phyloP scores from a whole-genome alignment of 1,140 invertebrate species.

The Temnothorax nylanderi region DNA sequence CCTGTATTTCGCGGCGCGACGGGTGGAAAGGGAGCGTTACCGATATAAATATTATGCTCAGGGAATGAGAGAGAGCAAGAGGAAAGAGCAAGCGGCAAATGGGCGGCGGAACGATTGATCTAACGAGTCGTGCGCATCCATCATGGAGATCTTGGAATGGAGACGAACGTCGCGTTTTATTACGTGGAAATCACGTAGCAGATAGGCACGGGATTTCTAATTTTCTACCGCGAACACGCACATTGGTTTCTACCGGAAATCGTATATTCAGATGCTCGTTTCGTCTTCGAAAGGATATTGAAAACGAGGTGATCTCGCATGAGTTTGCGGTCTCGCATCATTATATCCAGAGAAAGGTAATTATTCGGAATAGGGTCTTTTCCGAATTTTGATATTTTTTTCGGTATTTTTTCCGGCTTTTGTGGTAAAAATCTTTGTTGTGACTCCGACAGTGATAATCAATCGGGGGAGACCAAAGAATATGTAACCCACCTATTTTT shows the following conservation, averaged over 20 bases:
- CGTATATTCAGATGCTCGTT: background rate
- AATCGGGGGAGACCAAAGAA: too few relatives aligned
- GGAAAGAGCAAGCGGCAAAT: conserved; percentile 42
- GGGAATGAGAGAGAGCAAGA: conserved; percentile 5
- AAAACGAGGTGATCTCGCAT: conserved; percentile 25
- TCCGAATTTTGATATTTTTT: too few relatives aligned
- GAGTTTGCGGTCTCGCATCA: conserved; percentile 22
- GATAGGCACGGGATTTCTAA: conserved; percentile 33
- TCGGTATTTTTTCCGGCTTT: too few relatives aligned
- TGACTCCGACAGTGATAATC: too few relatives aligned
- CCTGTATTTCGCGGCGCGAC: conserved; percentile 20
- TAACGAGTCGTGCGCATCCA: conserved; percentile 66
- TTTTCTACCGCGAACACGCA: conserved; percentile 36
- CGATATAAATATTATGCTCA: conserved; percentile 69
- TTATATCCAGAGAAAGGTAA: background rate
- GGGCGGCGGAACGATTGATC: conserved; percentile 62
- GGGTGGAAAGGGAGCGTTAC: conserved; percentile 24
- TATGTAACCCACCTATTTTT: too few relatives aligned
- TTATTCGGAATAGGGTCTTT: too few relatives aligned
- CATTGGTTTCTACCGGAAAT: background rate
- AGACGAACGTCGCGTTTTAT: conserved; percentile 16
- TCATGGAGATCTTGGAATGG: conserved; percentile 55
- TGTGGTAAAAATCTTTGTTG: too few relatives aligned
- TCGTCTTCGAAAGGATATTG: background rate
- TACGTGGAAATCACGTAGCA: conserved; percentile 13